Base-by-base conservation (phyloP, 1,140 invertebrate species). In the Meloidogyne floridensis region DNA sequence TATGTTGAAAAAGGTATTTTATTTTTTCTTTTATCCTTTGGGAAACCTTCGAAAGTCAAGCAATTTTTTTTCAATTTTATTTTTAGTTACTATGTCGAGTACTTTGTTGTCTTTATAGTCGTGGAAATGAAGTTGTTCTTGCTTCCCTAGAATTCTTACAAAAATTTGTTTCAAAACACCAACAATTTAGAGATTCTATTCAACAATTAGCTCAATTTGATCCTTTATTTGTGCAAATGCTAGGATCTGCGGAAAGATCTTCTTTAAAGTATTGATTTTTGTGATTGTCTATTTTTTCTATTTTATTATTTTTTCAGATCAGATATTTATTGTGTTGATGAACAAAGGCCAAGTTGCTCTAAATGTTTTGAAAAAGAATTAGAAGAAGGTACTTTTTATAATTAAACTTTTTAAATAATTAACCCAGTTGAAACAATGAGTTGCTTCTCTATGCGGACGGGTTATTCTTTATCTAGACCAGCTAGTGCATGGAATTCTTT, bases 41-140 rank as follows among this genome's bases (percentile, higher is more conserved):
- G 54, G 7, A 7, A 15, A 47, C 72, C 13, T 73, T 73, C 51
- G 13, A 73, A 47, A 47, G 82, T 81, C 8, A 18, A 18, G 7
- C 56, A 8, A 15, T 80, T 15, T 77, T 77, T 10, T 18, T 15
- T 77, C 75, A 20, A 56, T 42, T 54, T 77, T 15, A 59, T 18
- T 79, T 79, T 80, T 15, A 81, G 82, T 32, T 83, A 13, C 74
- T 83, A 18, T 83, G 72, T 51, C 79, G 69, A 77, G 75, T 83
- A 3, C 43, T 83, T 15, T 85, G 82, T 42, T 83, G 82, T 65
- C 15, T 85, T 32, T 83, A 71, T 77, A 77, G 74, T 32, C n/a
- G 53, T 7, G 18, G 53, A 13, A 83, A 84, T 72, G 83, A 83
- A 76, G 75, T 83, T 2, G 20, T 83, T 43, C 43, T 83, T 13